Conservation (phyloP, 2,797 vertebrate species). For the Dallia pectoralis region DNA sequence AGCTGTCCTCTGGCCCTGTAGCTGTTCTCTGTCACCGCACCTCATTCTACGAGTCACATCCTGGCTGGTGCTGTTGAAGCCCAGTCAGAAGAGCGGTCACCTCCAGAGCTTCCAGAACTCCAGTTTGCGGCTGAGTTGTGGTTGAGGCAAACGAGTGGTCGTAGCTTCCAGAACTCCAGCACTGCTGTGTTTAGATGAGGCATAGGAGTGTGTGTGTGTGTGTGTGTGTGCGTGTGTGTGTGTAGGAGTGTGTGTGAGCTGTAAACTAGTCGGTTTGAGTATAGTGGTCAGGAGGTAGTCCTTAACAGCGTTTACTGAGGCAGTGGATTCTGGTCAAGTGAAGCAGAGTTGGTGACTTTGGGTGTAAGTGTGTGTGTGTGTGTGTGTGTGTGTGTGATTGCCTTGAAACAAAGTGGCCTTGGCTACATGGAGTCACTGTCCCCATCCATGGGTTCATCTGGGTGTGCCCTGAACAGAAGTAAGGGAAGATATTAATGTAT, state of each 20-base stretch:
- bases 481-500: slow-evolving; percentile 3
- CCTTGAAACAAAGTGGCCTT: slow-evolving; percentile 1
- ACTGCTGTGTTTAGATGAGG: slow-evolving; percentile 37
- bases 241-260: too few relatives aligned
- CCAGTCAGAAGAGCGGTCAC: slow-evolving; percentile 32
- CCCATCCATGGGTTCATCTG: slow-evolving; percentile 52
- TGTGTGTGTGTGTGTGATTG: slow-evolving; percentile 12
- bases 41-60: slow-evolving; percentile 21
- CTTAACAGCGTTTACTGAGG: slow-evolving; percentile 1
- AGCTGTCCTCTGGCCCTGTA: too few relatives aligned
- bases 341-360: slow-evolving; percentile 36
- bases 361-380: slow-evolving; percentile 17
- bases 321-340: slow-evolving; percentile 52
- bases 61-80: slow-evolving; percentile 24
- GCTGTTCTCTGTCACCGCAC: slow-evolving; percentile 42
- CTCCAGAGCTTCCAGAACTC: slow-evolving; percentile 14
- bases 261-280: slow-evolving; percentile 10
- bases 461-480: slow-evolving; percentile 43
- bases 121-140: slow-evolving; percentile 17
- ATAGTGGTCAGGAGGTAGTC: slow-evolving; percentile 44
- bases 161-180: slow-evolving; percentile 45
- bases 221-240: too few relatives aligned
- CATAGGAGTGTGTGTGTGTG: slow-evolving; percentile 28
- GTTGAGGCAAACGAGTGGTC: slow-evolving; percentile 19
- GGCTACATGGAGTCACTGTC: slow-evolving; percentile 49